A percentile compares a stretch with the other conserved stretches of the same genome.
These are phyloP conservation scores for Ditylenchus dipsaci DNA, from an alignment of 1,140 invertebrate species.

Conservation along the genomic window DNA sequence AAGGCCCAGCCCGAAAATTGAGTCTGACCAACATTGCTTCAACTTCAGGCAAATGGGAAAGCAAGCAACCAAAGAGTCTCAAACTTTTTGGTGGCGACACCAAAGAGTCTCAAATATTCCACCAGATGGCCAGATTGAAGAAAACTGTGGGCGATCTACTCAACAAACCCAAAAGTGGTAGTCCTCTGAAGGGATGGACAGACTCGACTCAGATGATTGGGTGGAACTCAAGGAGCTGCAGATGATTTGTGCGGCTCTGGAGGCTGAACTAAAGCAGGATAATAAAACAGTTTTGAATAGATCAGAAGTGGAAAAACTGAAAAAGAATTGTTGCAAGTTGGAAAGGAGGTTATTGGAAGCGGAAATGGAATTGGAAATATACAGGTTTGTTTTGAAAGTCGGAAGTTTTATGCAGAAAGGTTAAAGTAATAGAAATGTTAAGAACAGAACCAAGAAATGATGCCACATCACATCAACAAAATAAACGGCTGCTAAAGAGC, in stretches of 20 bases:
- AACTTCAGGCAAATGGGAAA: too few species aligned
- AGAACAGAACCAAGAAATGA: conserved; percentile 29
- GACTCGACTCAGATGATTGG: too few species aligned
- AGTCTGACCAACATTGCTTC: too few species aligned
- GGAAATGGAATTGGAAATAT: conserved; percentile 25
- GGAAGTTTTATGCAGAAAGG: too few species aligned
- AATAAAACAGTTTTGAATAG: background rate
- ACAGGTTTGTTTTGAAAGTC: conserved; percentile 13
- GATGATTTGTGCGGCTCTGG: background rate
- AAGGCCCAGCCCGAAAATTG: too few species aligned
- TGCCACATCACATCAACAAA: conserved; percentile 4
- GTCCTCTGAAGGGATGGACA: background rate
- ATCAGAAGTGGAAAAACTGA: background rate
- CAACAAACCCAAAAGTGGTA: too few species aligned
- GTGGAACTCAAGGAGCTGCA: background rate
- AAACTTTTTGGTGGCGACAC: too few species aligned
- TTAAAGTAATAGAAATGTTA: too few species aligned
- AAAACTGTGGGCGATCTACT: too few species aligned
- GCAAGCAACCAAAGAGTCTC: too few species aligned
- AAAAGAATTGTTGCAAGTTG: background rate
- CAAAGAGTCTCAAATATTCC: too few species aligned
- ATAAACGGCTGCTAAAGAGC: conserved; percentile 21
- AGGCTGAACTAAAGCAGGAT: background rate
- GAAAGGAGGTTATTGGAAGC: conserved; percentile 25
- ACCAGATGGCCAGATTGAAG: too few species aligned